Percentiles rank a stretch among this genome's conserved stretches.
Evolutionary conservation across 2,888 invertebrate genomes (phyloP).

Genomic region (Globia sparganii): DNA sequence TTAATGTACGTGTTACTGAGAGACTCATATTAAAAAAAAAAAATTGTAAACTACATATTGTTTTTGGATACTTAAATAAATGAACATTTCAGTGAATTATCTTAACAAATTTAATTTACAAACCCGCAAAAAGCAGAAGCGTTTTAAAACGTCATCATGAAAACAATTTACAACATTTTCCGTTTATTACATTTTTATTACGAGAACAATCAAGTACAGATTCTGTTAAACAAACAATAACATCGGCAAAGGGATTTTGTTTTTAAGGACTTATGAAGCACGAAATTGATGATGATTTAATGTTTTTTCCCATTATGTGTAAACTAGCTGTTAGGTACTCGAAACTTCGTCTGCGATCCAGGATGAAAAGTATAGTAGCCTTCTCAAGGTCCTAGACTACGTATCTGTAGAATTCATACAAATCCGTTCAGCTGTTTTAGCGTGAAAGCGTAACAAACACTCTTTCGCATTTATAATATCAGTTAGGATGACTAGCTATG

Average conservation of each 20-base stretch:
- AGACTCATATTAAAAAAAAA: background rate
- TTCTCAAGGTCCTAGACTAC: background rate
- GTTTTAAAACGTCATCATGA: conserved; percentile 13
- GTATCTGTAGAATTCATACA: background rate
- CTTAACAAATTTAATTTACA: background rate
- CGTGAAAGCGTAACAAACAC: background rate
- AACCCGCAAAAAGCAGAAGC: background rate
- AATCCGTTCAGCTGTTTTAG: no score
- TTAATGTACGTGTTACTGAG: background rate
- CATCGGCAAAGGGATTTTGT: conserved; percentile 15
- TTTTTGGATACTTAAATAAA: background rate
- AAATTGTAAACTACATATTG: background rate
- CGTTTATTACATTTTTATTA: conserved; percentile 34
- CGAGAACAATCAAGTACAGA: conserved; percentile 26
- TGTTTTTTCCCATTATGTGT: conserved; percentile 4
- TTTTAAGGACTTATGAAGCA: conserved; percentile 27
- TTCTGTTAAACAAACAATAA: conserved; percentile 20
- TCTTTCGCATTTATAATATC: background rate
- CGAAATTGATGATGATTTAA: conserved; percentile 35
- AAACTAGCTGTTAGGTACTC: conserved; percentile 17
- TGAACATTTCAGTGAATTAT: background rate
- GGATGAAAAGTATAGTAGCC: background rate
- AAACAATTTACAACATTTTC: conserved; percentile 35
- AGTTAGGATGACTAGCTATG: background rate
- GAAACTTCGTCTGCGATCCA: background rate